Percentiles rank a stretch among this genome's conserved stretches.
Evolutionary conservation across 2,888 invertebrate species (phyloP).

Genomic region (Eledona agricola): DNA sequence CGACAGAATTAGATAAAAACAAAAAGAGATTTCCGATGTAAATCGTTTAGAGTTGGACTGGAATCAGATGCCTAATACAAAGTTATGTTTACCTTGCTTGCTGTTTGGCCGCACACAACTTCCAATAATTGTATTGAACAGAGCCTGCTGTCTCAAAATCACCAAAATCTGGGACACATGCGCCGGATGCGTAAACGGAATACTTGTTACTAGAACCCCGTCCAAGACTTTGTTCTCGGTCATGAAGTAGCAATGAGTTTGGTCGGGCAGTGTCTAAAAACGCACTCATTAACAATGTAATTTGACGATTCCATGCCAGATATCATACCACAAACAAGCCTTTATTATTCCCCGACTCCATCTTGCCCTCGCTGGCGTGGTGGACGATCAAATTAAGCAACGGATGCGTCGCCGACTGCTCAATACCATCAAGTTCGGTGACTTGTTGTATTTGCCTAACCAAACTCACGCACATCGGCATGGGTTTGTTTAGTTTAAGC

Average conservation of each 20-base stretch:
- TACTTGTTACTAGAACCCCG: constrained; percentile 78
- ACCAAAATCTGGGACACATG: constrained; percentile 89
- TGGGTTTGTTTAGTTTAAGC: constrained; percentile 79
- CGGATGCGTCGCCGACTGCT: constrained; percentile 67
- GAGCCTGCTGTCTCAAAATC: constrained; percentile 85
- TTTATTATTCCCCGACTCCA: constrained; percentile 76
- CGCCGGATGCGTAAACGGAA: constrained; percentile 93
- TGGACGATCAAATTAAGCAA: constrained; percentile 82
- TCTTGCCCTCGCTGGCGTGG: constrained; percentile 77
- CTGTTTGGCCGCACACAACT: constrained; percentile 88
- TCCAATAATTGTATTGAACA: constrained; percentile 88
- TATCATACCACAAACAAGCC: constrained; percentile 89
- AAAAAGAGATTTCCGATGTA: background rate
- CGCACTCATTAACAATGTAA: constrained; percentile 5
- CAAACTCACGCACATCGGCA: constrained; percentile 84
- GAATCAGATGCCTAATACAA: no score
- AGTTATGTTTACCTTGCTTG: constrained; percentile 71
- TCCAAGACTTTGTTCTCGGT: constrained; percentile 81
- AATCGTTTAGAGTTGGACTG: constrained; percentile 8
- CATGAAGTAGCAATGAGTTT: constrained; percentile 93
- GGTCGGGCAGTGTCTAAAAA: constrained; percentile 85
- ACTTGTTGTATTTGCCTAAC: constrained; percentile 72
- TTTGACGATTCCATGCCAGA: constrained; percentile 3
- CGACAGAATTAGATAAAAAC: no score
- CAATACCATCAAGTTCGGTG: constrained; percentile 64